These are phyloP conservation scores for Acipenser oxyrinchus DNA, from an alignment of 2,797 vertebrate species.

Conservation along the genomic window DNA sequence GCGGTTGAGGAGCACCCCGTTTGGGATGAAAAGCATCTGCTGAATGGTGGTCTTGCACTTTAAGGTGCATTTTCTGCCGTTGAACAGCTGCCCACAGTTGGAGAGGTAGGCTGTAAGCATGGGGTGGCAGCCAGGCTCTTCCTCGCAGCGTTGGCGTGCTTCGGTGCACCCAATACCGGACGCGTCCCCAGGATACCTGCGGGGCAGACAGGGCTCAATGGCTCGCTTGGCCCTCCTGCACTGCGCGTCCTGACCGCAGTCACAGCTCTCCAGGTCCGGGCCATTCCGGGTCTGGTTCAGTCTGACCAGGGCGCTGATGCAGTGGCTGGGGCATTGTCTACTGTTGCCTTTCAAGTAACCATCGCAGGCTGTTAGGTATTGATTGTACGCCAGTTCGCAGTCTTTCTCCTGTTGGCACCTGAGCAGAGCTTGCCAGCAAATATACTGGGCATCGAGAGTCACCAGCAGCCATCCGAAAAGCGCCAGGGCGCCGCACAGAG, in stretches of 20 bases:
- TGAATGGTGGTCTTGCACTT: conserved; percentile 61
- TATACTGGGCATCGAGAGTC: conserved; percentile 48
- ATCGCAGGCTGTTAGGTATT: conserved; percentile 59
- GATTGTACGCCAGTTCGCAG: conserved; percentile 60
- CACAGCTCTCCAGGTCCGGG: conserved; percentile 61
- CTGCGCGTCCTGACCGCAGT: conserved; percentile 53
- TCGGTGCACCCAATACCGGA: conserved; percentile 65
- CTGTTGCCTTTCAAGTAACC: conserved; percentile 47
- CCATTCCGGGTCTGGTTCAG: conserved; percentile 62
- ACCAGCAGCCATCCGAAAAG: conserved; percentile 46
- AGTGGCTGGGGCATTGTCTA: conserved; percentile 66
- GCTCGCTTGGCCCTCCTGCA: conserved; percentile 54
- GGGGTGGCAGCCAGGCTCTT: conserved; percentile 49
- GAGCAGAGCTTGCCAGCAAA: conserved; percentile 67
- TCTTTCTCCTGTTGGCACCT: conserved; percentile 61
- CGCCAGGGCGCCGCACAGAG: conserved; percentile 41
- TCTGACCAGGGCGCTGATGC: conserved; percentile 59
- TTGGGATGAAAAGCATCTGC: conserved; percentile 60
- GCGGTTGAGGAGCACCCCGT: conserved; percentile 55
- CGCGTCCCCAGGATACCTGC: conserved; percentile 45
- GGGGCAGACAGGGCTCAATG: conserved; percentile 64
- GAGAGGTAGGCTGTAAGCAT: conserved; percentile 60
- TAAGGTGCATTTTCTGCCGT: conserved; percentile 62
- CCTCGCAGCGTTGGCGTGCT: conserved; percentile 62
- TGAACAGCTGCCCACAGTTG: conserved; percentile 71